These are phyloP conservation scores for Emesis furor DNA, from an alignment of 2,888 invertebrate genomes.

Conservation along the genomic window DNA sequence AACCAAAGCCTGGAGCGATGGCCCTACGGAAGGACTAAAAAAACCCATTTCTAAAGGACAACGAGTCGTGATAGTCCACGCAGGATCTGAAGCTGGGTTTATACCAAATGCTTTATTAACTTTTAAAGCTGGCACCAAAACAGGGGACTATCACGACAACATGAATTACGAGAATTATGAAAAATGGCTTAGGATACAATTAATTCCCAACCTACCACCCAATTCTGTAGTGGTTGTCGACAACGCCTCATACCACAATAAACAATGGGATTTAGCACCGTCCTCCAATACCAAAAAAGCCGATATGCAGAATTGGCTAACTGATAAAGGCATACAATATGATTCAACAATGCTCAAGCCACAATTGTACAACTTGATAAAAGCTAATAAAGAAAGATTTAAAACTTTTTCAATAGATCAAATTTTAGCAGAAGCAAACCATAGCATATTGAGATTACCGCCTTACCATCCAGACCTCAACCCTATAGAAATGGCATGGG, in stretches of 20 bases:
- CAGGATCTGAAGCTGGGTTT: too few relatives aligned
- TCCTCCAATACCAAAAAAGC: slow-evolving; percentile 68
- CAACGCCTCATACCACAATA: too few relatives aligned
- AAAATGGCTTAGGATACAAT: too few relatives aligned
- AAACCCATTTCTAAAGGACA: too few relatives aligned
- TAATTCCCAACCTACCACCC: too few relatives aligned
- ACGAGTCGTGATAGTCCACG: too few relatives aligned
- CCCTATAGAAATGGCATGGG: slow-evolving; percentile 22
- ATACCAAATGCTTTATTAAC: slow-evolving; percentile 44
- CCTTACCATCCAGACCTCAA: slow-evolving; percentile 20
- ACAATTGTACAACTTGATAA: slow-evolving; percentile 68
- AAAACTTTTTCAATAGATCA: slow-evolving; percentile 59
- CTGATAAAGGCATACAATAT: slow-evolving; percentile 63
- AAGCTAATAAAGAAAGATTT: slow-evolving; percentile 58
- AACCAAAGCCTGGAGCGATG: too few relatives aligned
- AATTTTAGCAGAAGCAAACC: slow-evolving; percentile 42
- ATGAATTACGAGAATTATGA: too few relatives aligned
- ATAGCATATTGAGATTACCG: slow-evolving; percentile 56
- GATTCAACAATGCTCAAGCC: slow-evolving; percentile 55
- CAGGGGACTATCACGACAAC: neutral
- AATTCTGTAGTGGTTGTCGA: too few relatives aligned
- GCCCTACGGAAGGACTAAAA: too few relatives aligned
- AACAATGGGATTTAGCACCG: slow-evolving; percentile 39
- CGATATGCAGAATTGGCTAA: slow-evolving; percentile 72
- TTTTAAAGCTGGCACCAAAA: slow-evolving; percentile 30